phyloP scores from a whole-genome alignment of 1,140 invertebrate genomes.

The Drosophila miranda region DNA sequence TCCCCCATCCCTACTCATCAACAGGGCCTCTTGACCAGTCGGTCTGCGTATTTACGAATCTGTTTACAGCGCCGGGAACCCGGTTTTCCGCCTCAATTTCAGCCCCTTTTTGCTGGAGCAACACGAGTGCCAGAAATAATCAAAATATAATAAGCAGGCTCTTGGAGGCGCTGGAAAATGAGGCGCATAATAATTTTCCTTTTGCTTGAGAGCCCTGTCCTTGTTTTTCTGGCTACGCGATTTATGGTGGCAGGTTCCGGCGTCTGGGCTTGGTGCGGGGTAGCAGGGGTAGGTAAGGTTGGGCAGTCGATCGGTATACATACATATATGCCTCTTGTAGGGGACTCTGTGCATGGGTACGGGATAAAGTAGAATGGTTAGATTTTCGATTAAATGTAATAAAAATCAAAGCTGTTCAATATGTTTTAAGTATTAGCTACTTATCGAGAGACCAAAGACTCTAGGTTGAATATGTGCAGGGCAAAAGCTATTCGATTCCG shows the following conservation, averaged over 20 bases:
- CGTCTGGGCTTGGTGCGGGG: constrained; percentile 8
- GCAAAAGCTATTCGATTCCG: not conserved
- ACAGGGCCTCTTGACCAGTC: constrained; percentile 18
- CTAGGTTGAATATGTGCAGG: not conserved
- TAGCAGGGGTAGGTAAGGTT: constrained; percentile 3
- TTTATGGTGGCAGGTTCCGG: constrained; percentile 34
- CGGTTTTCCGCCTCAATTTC: constrained; percentile 16
- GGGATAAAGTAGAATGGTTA: too few relatives aligned
- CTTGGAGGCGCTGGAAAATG: constrained; percentile 75
- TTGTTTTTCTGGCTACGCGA: constrained; percentile 20
- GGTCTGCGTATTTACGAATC: constrained; percentile 60
- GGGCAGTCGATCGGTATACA: not conserved
- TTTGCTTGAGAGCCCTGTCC: constrained; percentile 6
- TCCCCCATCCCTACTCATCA: constrained; percentile 11
- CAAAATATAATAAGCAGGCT: constrained; percentile 76
- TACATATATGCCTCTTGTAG: not conserved
- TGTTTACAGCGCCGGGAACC: constrained; percentile 62
- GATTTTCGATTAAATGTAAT: too few relatives aligned
- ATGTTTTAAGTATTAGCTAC: too few relatives aligned
- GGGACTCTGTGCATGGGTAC: not conserved
- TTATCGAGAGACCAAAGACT: not conserved
- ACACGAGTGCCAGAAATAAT: constrained; percentile 75
- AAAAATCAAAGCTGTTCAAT: too few relatives aligned
- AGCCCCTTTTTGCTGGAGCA: constrained; percentile 7
- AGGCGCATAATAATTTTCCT: constrained; percentile 72